These are phyloP conservation scores for Entomobrya proxima DNA, from an alignment of 2,888 invertebrate species.

Conservation along the genomic window DNA sequence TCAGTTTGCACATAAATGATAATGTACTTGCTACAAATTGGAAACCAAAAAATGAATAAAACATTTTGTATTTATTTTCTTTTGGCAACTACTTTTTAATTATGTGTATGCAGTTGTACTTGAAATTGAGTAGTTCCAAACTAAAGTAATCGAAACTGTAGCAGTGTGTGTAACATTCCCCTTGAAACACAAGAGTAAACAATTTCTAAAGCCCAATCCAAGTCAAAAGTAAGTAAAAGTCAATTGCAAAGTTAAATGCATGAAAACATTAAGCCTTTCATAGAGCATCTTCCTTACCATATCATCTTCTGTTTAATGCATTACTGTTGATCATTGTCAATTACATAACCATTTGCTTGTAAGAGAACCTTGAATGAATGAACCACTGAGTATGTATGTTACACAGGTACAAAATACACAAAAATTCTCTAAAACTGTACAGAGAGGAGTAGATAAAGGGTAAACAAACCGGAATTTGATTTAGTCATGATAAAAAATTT, in stretches of 20 bases:
- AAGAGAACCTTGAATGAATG: background rate
- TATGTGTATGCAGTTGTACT: too few relatives aligned
- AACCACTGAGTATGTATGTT: background rate
- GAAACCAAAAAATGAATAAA: too few relatives aligned
- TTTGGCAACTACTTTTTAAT: too few relatives aligned
- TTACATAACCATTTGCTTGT: background rate
- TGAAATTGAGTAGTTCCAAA: too few relatives aligned
- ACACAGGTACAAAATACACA: background rate
- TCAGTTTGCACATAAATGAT: too few relatives aligned
- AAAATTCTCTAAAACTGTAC: background rate
- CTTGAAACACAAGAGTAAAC: too few relatives aligned
- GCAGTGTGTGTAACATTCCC: too few relatives aligned
- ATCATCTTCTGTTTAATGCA: background rate
- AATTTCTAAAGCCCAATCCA: too few relatives aligned
- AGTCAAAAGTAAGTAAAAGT: background rate
- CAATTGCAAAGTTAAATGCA: background rate
- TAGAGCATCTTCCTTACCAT: background rate
- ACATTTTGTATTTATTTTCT: too few relatives aligned
- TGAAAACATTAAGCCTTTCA: background rate
- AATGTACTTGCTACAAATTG: too few relatives aligned
- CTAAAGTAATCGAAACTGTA: too few relatives aligned
- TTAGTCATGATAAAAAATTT: slow-evolving; percentile 72
- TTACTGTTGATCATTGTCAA: background rate
- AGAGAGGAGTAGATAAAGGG: slow-evolving; percentile 12
- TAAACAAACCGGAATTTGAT: slow-evolving; percentile 74